Evolutionary conservation across 2,797 vertebrate genomes (phyloP), one percentile per base, ranked within the genome.

Genomic region (Dermochelys coriacea): DNA sequence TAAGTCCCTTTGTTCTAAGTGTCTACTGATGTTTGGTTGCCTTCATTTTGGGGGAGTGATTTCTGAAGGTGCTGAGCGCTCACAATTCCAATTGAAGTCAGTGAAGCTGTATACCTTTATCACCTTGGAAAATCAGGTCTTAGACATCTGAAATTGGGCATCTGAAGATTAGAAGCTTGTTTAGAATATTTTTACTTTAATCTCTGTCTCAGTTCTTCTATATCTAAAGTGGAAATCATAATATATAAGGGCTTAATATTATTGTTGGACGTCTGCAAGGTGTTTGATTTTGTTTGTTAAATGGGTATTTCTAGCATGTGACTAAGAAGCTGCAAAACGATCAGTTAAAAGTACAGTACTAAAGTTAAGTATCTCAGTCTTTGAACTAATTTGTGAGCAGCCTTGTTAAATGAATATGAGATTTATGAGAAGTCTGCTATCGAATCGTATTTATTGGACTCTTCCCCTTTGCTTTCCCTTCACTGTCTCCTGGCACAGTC

Each of bases 31-130:
- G 37, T 0, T 18, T 82, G 29, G 0, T 0, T 5, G 86, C 34
- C 82, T 81, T 59, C 55, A 0, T 31, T 85, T 86, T 10, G 71
- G 11, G 34, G 52, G 78, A 1, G 0, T 18, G 0, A 0, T 74
- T 1, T 12, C 82, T 11, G n/a, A 37, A 68, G 21, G 37, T 10
- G 34, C n/a, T 41, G n/a, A 71, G 19, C 1, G 19, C 68, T 71
- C n/a, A 34, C 31, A 71, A 23, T n/a, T 37, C n/a, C n/a, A 37
- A 64, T 12, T 71, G n/a, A 71, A 41, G 19, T 71, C 21, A 9
- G 34, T 1, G 0, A 1, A 80, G 71, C 61, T 8, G 0, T 25
- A 75, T 25, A 19, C 11, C 0, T 41, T 18, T 81, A 55, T 55
- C 14, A 45, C 84, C 75, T 54, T 54, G 84, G 49, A 29, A 80